A percentile compares a stretch with the other conserved stretches of the same genome.
Evolutionary conservation across 2,888 invertebrate genomes (phyloP).

Genomic region (Yponomeuta evonymella): DNA sequence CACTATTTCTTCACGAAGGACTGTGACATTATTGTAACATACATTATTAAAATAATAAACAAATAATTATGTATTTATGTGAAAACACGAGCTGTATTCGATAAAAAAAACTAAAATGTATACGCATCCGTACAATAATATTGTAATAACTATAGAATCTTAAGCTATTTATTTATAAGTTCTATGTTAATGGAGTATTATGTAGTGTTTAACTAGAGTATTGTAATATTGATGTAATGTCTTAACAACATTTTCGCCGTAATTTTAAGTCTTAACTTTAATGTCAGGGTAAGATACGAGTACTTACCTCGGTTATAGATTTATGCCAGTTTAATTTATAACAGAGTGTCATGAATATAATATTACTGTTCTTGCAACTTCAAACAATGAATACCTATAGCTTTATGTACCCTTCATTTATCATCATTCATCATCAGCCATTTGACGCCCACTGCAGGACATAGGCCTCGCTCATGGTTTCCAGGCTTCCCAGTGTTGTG

Average conservation of each 20-base stretch:
- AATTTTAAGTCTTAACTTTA: conserved; percentile 5
- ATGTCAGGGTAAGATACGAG: neutral
- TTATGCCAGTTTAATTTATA: no score
- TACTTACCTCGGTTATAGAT: neutral
- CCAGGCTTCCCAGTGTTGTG: no score
- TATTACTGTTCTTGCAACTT: no score
- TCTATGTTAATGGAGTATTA: conserved; percentile 46
- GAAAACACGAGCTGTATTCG: conserved; percentile 55
- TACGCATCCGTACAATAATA: conserved; percentile 75
- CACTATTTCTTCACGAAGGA: neutral
- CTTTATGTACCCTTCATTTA: no score
- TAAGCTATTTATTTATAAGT: conserved; percentile 68
- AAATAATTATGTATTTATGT: conserved; percentile 15
- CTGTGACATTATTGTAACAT: neutral
- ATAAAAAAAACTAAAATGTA: conserved; percentile 54
- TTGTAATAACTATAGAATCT: conserved; percentile 46
- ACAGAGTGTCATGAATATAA: no score
- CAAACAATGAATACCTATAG: no score
- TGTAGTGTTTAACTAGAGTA: conserved; percentile 33
- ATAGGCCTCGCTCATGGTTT: no score
- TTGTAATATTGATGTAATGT: conserved; percentile 38
- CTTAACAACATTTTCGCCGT: conserved; percentile 4
- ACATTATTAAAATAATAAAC: neutral
- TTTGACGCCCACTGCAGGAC: no score
- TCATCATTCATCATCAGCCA: no score